Evolutionary conservation across 2,888 invertebrate species (phyloP), one percentile per base, ranked within the genome.

Genomic region (Achlya flavicornis): DNA sequence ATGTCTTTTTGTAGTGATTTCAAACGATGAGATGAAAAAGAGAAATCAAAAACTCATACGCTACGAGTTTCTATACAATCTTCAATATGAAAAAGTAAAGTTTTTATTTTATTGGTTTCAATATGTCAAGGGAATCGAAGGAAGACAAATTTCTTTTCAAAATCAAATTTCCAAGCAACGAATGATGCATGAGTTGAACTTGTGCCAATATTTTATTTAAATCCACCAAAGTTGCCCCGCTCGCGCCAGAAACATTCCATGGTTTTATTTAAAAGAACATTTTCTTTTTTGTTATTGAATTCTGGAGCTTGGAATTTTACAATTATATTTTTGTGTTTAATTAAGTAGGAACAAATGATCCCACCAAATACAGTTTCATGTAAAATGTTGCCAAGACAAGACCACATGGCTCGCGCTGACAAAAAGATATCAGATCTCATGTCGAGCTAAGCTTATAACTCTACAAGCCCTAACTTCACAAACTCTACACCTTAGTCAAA

Each of bases 191-290:
- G 82, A 83, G 81, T 86, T 86, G 86, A 85, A 85, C 84, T 85
- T 80, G 70, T 80, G 86, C 87, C 87, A 88, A 88, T 88, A 87
- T 86, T 85, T 87, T 88, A 87, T 88, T 87, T 84, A 87, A 87
- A 87, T 87, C 76, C 69, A 77, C 75, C 57, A 80, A 87, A 85
- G 75, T 87, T 88, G 84, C 70, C 61, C 64, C 76, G 78, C 75
- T 76, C 72, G 72, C 69, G 66, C 75, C 71, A 76, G 79, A 80
- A 82, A 82, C 80, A 81, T 74, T 79, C 76, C 78, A 77, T 69
- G 74, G 69, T 80, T 85, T 81, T 79, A 76, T 80, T 79, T 75
- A 72, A 74, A 75, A 74, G 68, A 69, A 69, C 61, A 33, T 60
- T 61, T 58, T 66, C 65, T 65, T 64, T n/a, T 58, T 67, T 66